A percentile compares a stretch with the other conserved stretches of the same genome.
Conservation (phyloP, 2,113 vertebrate species). For the Albula goreensis region DNA sequence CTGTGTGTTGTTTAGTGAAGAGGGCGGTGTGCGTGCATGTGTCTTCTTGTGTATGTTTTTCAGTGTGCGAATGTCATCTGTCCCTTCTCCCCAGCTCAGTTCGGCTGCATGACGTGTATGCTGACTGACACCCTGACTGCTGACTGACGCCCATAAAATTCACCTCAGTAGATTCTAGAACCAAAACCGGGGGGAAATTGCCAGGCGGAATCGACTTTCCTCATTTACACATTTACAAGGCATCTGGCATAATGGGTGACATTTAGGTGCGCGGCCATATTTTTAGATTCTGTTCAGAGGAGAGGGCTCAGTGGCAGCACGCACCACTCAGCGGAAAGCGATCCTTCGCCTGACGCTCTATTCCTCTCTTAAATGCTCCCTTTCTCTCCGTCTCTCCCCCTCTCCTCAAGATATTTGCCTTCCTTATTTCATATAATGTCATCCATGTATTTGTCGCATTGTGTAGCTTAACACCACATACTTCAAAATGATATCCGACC, state of each 20-base stretch:
- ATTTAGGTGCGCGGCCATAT: slow-evolving; percentile 29
- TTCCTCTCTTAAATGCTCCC: not conserved
- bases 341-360: not conserved
- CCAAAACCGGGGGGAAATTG: slow-evolving; percentile 9
- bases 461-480: no score
- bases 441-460: no score
- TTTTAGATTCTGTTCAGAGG: slow-evolving; percentile 14
- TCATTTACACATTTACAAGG: slow-evolving; percentile 10
- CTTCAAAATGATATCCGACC: not conserved
- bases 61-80: not conserved
- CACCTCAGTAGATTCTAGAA: not conserved
- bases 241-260: slow-evolving; percentile 20
- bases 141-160: slow-evolving; percentile 5
- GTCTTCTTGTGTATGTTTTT: not conserved
- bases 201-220: not conserved
- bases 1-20: not conserved
- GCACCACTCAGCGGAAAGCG: not conserved
- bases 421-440: not conserved
- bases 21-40: not conserved
- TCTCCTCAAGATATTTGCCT: not conserved
- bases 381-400: not conserved
- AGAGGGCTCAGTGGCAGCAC: not conserved
- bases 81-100: not conserved
- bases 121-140: not conserved
- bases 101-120: not conserved